Evolutionary conservation across 2,888 invertebrate genomes (phyloP), one percentile per base, ranked within the genome.

Genomic region (Torymus auratus): DNA sequence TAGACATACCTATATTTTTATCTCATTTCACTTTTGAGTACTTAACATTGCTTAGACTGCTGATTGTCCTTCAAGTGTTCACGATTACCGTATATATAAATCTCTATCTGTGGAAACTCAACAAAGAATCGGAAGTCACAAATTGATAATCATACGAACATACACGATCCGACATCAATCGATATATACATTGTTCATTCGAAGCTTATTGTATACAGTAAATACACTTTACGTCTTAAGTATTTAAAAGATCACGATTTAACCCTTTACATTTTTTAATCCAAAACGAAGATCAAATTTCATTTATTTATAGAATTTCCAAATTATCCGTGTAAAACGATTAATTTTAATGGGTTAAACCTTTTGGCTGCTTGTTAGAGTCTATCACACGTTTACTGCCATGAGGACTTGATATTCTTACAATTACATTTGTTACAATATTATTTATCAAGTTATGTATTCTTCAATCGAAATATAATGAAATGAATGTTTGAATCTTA

Each of bases 231-330:
- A 60, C 23, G 14, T 1, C 62, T 65, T 20, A 58, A 58, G 56
- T 28, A 68, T 67, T 60, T 67, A 15, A 60, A 65, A 58, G 23
- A 69, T 80, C 70, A 75, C 58, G 17, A 71, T 70, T 74, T 55
- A 52, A 71, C 70, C 60, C 28, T 71, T 41, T 65, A 12, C 4
- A 80, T 80, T 52, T 53, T 52, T 74, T 14, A 20, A 52, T 14
- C 10, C 1, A 58, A 17, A 20, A 12, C 12, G 60, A 65, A 67
- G 15, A 13, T 55, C 28, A 14, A 53, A n/a, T 55, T 53, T 20
- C 20, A 20, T 20, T 20, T 20, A 20, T 20, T n/a, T n/a, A n/a
- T n/a, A n/a, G n/a, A n/a, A n/a, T n/a, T n/a, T n/a, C n/a, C n/a
- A n/a, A n/a, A n/a, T n/a, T n/a, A n/a, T n/a, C n/a, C n/a, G n/a